Base-by-base conservation (phyloP, 1,140 invertebrate genomes). In the Temnothorax longispinosus region DNA sequence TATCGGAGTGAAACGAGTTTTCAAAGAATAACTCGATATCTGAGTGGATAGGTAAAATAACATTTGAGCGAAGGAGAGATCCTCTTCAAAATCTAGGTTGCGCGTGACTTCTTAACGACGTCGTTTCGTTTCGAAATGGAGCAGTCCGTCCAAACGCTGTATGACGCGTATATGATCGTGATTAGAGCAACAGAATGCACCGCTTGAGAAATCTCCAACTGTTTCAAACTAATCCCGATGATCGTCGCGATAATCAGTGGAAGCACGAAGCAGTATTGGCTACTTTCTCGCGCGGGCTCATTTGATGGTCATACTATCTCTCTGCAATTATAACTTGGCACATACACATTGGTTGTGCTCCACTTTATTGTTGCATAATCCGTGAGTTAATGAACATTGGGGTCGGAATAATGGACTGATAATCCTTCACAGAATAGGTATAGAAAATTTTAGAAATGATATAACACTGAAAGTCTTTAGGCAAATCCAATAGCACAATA, bases 71-170 rank as follows among this genome's bases (percentile, higher is more conserved):
- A 81, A 47, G 52, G 35, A 81, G 65, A 81, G 75, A 77, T 77
- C 77, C 62, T 74, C 38, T 41, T 50, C 54, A 60, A 54, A 69
- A 84, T 84, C 41, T 84, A 60, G 80, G 80, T 84, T 84, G 67
- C 80, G 41, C 80, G 69, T 84, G 69, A 84, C 54, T 82, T 58
- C 52, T 74, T 47, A 65, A 65, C 54, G 69, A 58, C 54, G 35
- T n/a, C 8, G 21, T 72, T 58, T 60, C 41, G n/a, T 84, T 84
- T 74, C 80, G 69, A 60, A 84, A 84, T 32, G 32, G 27, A 75
- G 65, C 35, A 21, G 15, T 44, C 32, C 6, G 13, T 47, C 41
- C n/a, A 52, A 67, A 50, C 64, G 78, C 15, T 78, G 6, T 56
- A 71, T 71, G 50, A 81, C 65, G 67, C 35, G 32, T 60, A 50